Percentiles rank a stretch among this genome's conserved stretches.
Conservation (phyloP, 2,797 vertebrate genomes). For the Rhinella marina region DNA sequence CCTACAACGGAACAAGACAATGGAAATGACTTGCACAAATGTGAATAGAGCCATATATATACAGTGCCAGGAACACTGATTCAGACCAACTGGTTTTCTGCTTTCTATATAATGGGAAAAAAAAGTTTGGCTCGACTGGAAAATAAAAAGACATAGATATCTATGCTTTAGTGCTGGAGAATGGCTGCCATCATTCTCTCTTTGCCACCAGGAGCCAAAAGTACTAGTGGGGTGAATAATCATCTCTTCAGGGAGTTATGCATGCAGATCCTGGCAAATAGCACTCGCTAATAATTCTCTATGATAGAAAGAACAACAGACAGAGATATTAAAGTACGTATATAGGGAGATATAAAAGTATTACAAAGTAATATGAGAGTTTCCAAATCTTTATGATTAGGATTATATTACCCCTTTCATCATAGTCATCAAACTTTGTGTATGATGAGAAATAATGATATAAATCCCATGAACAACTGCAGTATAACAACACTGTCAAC, state of each 20-base stretch:
- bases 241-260: neutral
- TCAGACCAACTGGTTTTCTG: neutral
- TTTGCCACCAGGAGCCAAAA: neutral
- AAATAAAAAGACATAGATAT: neutral
- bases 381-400: neutral
- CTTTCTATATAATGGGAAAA: neutral
- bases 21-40: no score
- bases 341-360: neutral
- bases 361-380: neutral
- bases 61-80: no score
- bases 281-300: neutral
- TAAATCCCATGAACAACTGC: neutral
- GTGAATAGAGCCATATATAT: no score
- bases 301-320: neutral
- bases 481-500: neutral
- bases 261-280: neutral
- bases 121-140: neutral
- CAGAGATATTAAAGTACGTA: neutral
- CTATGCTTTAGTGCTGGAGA: neutral
- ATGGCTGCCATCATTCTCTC: neutral
- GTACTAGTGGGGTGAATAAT: neutral
- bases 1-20: no score
- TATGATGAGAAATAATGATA: neutral
- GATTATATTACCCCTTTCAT: neutral
- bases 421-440: neutral